Evolutionary conservation across 2,797 vertebrate genomes (phyloP).

Genomic region (Myotis planiceps): DNA sequence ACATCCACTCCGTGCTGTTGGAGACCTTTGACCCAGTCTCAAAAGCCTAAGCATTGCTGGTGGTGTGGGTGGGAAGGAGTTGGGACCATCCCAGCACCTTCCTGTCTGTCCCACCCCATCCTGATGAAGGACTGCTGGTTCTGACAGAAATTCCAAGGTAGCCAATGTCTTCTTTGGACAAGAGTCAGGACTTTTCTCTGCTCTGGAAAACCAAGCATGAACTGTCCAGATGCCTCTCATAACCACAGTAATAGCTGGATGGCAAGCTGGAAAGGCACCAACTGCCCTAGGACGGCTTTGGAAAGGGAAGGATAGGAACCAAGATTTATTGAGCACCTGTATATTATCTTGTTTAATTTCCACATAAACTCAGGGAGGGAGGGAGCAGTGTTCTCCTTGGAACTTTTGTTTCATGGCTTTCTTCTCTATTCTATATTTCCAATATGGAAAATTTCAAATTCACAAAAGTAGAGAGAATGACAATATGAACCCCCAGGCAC

Average conservation of each 20-base stretch:
- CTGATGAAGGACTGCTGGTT: not conserved
- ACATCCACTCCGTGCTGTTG: not conserved
- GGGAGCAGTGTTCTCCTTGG: not conserved
- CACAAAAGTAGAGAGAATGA: not conserved
- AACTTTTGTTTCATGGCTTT: constrained; percentile 21
- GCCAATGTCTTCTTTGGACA: constrained; percentile 29
- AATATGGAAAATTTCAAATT: constrained; percentile 6
- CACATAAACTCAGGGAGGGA: not conserved
- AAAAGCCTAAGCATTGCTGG: not conserved
- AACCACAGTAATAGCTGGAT: not conserved
- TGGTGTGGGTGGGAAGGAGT: not conserved
- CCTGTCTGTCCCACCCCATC: not conserved
- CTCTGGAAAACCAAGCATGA: not conserved
- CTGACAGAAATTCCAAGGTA: not conserved
- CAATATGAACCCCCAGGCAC: not conserved
- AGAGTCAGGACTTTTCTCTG: not conserved
- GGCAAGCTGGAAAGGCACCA: not conserved
- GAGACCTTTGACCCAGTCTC: not conserved
- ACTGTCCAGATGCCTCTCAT: not conserved
- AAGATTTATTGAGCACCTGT: not conserved
- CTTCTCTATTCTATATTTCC: constrained; percentile 28
- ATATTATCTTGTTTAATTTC: not conserved
- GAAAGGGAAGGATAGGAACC: not conserved
- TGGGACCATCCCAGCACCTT: not conserved
- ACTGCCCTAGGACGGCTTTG: not conserved